phyloP scores from a whole-genome alignment of 2,113 vertebrate genomes.

The Myrmecobius fasciatus region DNA sequence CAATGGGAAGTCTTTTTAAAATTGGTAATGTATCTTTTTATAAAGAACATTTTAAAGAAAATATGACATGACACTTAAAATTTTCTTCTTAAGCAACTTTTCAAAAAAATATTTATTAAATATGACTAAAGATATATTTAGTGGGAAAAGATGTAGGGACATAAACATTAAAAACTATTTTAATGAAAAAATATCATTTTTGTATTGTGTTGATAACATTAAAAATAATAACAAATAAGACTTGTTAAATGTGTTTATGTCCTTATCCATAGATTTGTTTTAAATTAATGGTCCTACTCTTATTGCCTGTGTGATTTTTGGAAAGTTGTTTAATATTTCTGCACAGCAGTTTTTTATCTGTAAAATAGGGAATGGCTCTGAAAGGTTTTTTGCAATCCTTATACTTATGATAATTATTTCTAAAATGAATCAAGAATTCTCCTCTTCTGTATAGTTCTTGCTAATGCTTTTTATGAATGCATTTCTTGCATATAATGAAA shows the following conservation, averaged over 20 bases:
- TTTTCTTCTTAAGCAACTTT: background rate
- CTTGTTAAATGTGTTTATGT: too few relatives aligned
- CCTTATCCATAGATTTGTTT: too few relatives aligned
- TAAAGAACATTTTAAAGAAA: background rate
- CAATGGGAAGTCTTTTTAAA: background rate
- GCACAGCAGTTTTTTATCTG: too few relatives aligned
- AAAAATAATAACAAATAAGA: conserved; percentile 23
- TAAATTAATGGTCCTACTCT: too few relatives aligned
- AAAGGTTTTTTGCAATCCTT: too few relatives aligned
- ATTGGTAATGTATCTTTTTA: background rate
- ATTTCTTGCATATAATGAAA: conserved; percentile 6
- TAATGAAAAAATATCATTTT: background rate
- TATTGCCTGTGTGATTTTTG: too few relatives aligned
- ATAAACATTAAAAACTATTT: conserved; percentile 7
- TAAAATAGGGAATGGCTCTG: too few relatives aligned
- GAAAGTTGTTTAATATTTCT: too few relatives aligned
- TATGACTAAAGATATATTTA: too few relatives aligned
- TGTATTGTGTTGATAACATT: background rate
- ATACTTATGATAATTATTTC: background rate
- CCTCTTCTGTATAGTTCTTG: background rate
- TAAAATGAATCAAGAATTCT: conserved; percentile 20
- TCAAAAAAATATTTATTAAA: too few relatives aligned
- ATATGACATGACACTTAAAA: conserved; percentile 1
- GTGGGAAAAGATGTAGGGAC: too few relatives aligned
- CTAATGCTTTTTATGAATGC: background rate